Evolutionary conservation across 35 echinoderm and acorn worm species (phyloP).

Genomic region (Heliocidaris tuberculata): DNA sequence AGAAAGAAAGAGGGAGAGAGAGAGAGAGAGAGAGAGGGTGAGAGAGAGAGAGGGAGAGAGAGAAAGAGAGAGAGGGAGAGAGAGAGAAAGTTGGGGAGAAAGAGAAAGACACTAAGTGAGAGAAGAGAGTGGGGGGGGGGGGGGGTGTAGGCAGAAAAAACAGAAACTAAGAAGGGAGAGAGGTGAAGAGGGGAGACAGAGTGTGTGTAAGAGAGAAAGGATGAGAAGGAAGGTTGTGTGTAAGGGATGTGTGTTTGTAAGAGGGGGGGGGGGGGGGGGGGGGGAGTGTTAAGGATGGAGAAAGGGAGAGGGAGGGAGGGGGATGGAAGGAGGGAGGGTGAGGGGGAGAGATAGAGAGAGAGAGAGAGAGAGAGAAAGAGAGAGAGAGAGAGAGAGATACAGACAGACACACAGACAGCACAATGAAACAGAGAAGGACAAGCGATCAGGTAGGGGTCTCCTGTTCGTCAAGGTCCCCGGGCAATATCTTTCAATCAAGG

Average conservation of each 20-base stretch:
- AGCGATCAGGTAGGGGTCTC: not conserved
- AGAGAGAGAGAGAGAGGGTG: not conserved
- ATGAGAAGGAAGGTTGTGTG: not conserved
- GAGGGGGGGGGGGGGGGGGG: not conserved
- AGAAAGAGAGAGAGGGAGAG: too few species aligned
- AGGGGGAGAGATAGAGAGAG: not conserved
- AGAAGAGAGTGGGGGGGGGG: not conserved
- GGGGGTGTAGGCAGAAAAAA: too few species aligned
- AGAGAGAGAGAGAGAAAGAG: not conserved
- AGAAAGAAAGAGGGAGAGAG: not conserved
- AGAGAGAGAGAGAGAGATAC: not conserved
- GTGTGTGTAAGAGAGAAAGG: not conserved
- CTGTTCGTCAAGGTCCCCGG: not conserved
- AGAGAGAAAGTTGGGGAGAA: not conserved
- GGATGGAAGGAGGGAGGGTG: not conserved
- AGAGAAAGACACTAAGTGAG: not conserved
- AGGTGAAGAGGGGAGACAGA: not conserved
- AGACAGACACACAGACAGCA: not conserved
- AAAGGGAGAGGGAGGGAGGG: not conserved
- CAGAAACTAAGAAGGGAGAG: not conserved
- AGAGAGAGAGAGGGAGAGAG: too few species aligned
- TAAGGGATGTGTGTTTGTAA: too few species aligned
- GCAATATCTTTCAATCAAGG: slow-evolving; percentile 22
- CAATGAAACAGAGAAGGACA: not conserved
- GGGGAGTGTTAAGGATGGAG: not conserved